Evolutionary conservation across 2,888 invertebrate species (phyloP).

Genomic region (Hirtodrosophila confusa): DNA sequence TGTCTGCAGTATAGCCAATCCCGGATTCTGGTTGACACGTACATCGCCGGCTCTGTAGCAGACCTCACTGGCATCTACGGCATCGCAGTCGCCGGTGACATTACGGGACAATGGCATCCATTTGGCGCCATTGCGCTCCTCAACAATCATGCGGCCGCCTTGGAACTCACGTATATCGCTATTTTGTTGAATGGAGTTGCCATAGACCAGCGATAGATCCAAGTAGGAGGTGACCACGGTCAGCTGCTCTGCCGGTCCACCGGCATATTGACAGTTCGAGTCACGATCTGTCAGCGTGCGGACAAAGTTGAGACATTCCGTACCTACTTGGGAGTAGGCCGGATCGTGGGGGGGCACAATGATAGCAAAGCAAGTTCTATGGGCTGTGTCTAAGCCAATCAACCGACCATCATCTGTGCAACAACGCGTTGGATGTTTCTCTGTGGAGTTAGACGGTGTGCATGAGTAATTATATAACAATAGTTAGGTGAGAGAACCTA

Average conservation of each 20-base stretch:
- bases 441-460: conserved; percentile 75
- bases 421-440: conserved; percentile 86
- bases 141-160: conserved; percentile 88
- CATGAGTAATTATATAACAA: background rate
- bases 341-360: conserved; percentile 87
- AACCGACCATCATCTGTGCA: conserved; percentile 87
- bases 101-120: conserved; percentile 90
- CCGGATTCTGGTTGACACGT: conserved; percentile 85
- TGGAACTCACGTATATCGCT: conserved; percentile 87
- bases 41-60: conserved; percentile 90
- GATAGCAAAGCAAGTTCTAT: conserved; percentile 85
- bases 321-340: conserved; percentile 85
- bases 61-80: conserved; percentile 87
- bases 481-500: conserved; percentile 84
- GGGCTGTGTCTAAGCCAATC: conserved; percentile 83
- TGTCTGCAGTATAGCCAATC: conserved; percentile 84
- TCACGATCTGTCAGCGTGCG: conserved; percentile 88
- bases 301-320: conserved; percentile 89
- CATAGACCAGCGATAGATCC: conserved; percentile 93
- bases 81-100: conserved; percentile 89
- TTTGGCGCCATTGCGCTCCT: conserved; percentile 87
- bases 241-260: conserved; percentile 88
- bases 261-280: conserved; percentile 86
- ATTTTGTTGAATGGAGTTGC: conserved; percentile 88
- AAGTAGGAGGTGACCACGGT: conserved; percentile 84